A percentile compares a stretch with the other conserved stretches of the same genome.
Conservation (phyloP, 1,140 invertebrate genomes). For the Lordiphosa clarofinis region DNA sequence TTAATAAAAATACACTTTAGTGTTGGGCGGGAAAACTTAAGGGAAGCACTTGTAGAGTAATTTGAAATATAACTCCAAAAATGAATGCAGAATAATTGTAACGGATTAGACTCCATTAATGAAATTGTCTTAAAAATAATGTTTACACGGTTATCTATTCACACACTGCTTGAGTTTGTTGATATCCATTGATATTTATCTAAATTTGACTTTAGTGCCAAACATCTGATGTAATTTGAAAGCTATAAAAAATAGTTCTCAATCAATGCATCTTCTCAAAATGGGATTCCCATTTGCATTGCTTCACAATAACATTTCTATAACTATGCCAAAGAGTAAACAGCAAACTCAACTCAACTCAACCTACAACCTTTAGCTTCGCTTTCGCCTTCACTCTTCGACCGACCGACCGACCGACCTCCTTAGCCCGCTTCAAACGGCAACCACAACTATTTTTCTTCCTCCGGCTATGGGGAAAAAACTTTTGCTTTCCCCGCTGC, state of each 20-base stretch:
- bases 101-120: too few species aligned
- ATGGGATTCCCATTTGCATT: conserved; percentile 23
- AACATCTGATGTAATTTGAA: too few species aligned
- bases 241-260: not conserved
- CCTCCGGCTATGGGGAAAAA: conserved; percentile 22
- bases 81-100: too few species aligned
- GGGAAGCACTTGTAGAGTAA: conserved; percentile 18
- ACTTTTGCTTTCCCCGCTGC: conserved; percentile 14
- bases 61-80: too few species aligned
- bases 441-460: conserved; percentile 47
- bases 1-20: conserved; percentile 56
- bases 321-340: conserved; percentile 43
- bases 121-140: too few species aligned
- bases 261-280: conserved; percentile 8
- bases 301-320: conserved; percentile 43
- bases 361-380: conserved; percentile 3
- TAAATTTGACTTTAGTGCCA: too few species aligned
- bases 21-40: conserved; percentile 3
- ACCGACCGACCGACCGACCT: not conserved
- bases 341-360: conserved; percentile 7
- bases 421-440: conserved; percentile 29
- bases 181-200: too few species aligned
- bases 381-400: not conserved
- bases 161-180: too few species aligned
- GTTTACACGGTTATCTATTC: too few species aligned